Base-by-base conservation (phyloP, 2,888 invertebrate genomes). In the Mycalesis mineus region DNA sequence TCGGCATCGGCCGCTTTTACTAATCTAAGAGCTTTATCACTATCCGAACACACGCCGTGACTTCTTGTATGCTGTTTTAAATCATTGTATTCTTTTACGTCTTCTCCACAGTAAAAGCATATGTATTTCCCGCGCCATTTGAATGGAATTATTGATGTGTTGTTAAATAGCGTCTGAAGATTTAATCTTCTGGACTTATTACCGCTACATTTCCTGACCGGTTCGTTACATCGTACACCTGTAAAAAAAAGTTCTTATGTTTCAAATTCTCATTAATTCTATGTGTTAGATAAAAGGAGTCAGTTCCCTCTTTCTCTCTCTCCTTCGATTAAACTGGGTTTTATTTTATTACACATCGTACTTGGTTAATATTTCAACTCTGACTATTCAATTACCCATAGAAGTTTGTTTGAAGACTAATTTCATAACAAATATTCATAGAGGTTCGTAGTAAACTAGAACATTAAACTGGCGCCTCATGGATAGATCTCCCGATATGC, bases 141-240 rank as follows among this genome's bases (percentile, higher is more conserved):
- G 70, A 87, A 87, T 33, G 87, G 87, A 57, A 86, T 68, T 44
- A 88, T 72, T 0, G 84, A 71, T 0, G 87, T 85, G 66, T 79
- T 74, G 77, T 87, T 82, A 77, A 87, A 85, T 59, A 88, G 67
- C 56, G 75, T 75, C 81, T 76, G 77, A 70, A 88, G 74, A 73
- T 86, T 88, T 74, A 78, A 75, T 67, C 84, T 69, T 62, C 83
- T 70, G 62, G 72, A 74, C 70, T 80, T 80, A 68, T 80, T 78
- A 65, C 74, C 73, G 65, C 64, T 71, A 63, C 67, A 73, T 69
- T 73, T 77, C 69, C 74, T 74, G 65, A 70, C 75, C 67, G 74
- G 72, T 58, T 71, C 67, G 62, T 66, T 64, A 47, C 47, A 33
- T 29, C 13, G 45, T 68, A 73, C 76, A 86, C 81, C 86, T 86